phyloP scores from a whole-genome alignment of 2,888 invertebrate species.

The Cryptus armator region DNA sequence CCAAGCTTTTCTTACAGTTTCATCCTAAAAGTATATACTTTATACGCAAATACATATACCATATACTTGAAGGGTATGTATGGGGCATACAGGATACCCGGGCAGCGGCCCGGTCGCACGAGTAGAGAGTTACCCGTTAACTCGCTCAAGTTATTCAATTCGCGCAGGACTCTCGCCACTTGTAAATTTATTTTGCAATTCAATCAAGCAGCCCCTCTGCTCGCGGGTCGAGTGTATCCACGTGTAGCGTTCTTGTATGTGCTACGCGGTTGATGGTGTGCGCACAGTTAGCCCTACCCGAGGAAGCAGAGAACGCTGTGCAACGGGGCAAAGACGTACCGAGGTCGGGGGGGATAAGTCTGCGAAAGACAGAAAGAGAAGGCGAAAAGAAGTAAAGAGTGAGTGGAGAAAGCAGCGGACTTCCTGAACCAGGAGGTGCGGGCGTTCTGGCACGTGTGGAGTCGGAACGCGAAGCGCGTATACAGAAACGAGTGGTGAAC shows the following conservation, averaged over 20 bases:
- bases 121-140: constrained; percentile 72
- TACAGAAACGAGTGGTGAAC: constrained; percentile 44
- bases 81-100: constrained; percentile 51
- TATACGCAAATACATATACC: constrained; percentile 39
- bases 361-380: constrained; percentile 43
- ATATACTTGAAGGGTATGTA: constrained; percentile 22
- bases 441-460: constrained; percentile 64
- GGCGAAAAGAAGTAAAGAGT: constrained; percentile 36
- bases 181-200: constrained; percentile 78
- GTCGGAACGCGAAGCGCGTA: constrained; percentile 46
- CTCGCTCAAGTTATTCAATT: constrained; percentile 78
- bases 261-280: constrained; percentile 38
- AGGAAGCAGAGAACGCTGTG: constrained; percentile 20
- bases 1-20: background rate
- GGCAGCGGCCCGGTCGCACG: constrained; percentile 48
- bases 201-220: constrained; percentile 73
- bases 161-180: constrained; percentile 73
- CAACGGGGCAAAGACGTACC: constrained; percentile 3
- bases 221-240: constrained; percentile 59
- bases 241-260: constrained; percentile 43
- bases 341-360: constrained; percentile 44
- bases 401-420: constrained; percentile 43
- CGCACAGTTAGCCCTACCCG: constrained; percentile 50
- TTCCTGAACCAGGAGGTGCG: constrained; percentile 43
- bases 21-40: constrained; percentile 36